Base-by-base conservation (phyloP, 2,113 vertebrate genomes). In the Brachyhypopomus gauderio region DNA sequence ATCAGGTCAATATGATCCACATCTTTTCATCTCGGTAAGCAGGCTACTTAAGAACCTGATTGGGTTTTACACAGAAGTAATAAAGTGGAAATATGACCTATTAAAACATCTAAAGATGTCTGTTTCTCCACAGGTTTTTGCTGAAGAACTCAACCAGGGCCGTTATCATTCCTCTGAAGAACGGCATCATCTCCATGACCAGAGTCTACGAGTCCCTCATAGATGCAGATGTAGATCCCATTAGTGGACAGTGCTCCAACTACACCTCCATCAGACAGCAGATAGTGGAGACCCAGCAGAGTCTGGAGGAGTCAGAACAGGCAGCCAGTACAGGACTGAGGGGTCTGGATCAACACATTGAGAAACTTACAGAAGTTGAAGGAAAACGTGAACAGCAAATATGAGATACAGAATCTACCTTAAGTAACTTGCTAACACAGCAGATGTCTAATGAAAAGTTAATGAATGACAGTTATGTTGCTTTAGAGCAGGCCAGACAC, bases 241-340 rank as follows among this genome's bases (percentile, higher is more conserved):
- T 62, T 2, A 75, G 17, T 72, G 63, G 7, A 2, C n/a, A 5
- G 7, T 75, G 63, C 27, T 70, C 22, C 36, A 78, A 74, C 56
- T 78, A 78, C 19, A 3, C 27, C 23, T 3, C n/a, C 76, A 78
- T 78, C 62, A 74, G 75, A 36, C 0, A 30, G 56, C 75, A 81
- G 1, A n/a, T n/a, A n/a, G n/a, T n/a, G n/a, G n/a, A n/a, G n/a
- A 60, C 70, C 56, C 25, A 78, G 38, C 16, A 55, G 6, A 9
- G 5, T 41, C 36, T 85, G 41, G 12, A 62, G 22, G 3, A 1
- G 22, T 64, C 84, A 20, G 56, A 78, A 45, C 12, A 20, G 3
- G 17, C 0, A 0, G 23, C 22, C 3, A 0, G 25, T 52, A 5
- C 3, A 58, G 34, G 72, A 25, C 66, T 82, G 64, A 17, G 2